Evolutionary conservation across 2,113 vertebrate species (phyloP), one percentile per base, ranked within the genome.

Genomic region (Takifugu bimaculatus): DNA sequence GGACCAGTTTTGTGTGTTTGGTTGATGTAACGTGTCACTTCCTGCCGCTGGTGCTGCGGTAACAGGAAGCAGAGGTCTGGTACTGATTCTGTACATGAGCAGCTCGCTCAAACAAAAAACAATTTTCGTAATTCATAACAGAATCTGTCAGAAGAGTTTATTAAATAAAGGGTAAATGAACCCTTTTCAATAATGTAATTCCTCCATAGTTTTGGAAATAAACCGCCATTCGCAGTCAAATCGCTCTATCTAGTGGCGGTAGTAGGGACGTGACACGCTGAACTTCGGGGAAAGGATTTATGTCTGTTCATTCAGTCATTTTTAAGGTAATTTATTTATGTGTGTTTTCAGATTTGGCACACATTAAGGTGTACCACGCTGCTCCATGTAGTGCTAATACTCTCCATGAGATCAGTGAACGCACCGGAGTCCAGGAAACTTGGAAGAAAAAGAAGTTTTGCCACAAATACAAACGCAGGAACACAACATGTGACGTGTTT

Each of bases 221-320:
- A 48, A 48, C 9, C n/a, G 45, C 6, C 4, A n/a, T 48, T 48
- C n/a, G 20, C 15, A n/a, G 11, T 3, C 51, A 0, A 68, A 57
- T 11, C 26, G 44, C 63, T 1, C 63, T 74, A 79, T 54, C 76
- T 68, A 56, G 60, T 71, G 74, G 65, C 1, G 0, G 3, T 1
- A 10, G 2, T 2, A 13, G 4, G 15, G 44, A 42, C 20, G 60
- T 51, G 6, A 27, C 35, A 39, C 4, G 35, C 11, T 39, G 35
- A 39, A 39, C 20, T 20, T 20, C 20, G 20, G 20, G 20, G 35
- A 10, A 6, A 39, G 32, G 4, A 7, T 35, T 35, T 2, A 35
- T 10, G 35, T 39, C 9, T 39, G 9, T 6, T 39, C 9, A 1
- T 49, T 27, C 4, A 49, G 15, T 56, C 35, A 25, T 9, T 27